These are phyloP conservation scores for Semnornis frantzii DNA, from an alignment of 2,113 vertebrate species.

Conservation along the genomic window DNA sequence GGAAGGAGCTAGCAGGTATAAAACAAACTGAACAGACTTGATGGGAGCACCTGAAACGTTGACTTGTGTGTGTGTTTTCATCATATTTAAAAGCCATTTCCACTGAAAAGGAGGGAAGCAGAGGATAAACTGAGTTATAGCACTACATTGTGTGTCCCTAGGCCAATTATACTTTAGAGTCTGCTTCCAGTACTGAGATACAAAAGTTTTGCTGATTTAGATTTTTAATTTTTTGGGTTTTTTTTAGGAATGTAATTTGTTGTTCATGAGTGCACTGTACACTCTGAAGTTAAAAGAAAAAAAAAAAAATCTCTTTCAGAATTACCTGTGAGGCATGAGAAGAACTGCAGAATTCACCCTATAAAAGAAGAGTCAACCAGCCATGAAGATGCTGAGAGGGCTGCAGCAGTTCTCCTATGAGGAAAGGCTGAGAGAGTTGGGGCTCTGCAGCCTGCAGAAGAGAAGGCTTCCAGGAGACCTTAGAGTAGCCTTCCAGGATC, in stretches of 20 bases:
- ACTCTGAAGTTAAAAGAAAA: not conserved
- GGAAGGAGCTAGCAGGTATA: not conserved
- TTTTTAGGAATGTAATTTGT: not conserved
- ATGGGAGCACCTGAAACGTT: not conserved
- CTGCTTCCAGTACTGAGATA: not conserved
- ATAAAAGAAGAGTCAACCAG: not conserved
- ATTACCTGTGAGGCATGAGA: not conserved
- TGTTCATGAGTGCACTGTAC: not conserved
- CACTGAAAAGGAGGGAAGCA: not conserved
- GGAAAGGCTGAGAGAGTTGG: too few relatives aligned
- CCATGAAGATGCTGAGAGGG: too few relatives aligned
- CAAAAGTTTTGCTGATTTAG: not conserved
- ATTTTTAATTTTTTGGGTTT: too few relatives aligned
- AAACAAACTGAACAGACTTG: not conserved
- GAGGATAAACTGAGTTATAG: not conserved
- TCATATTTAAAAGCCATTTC: not conserved
- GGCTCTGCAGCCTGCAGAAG: too few relatives aligned
- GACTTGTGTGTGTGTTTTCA: not conserved
- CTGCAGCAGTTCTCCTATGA: too few relatives aligned
- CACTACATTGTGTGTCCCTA: not conserved
- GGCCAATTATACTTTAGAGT: not conserved
- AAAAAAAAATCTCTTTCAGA: not conserved
- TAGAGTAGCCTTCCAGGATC: too few relatives aligned
- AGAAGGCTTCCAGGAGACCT: too few relatives aligned
- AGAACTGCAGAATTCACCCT: not conserved